Conservation (phyloP, 2,113 vertebrate species). For the Sinocyclocheilus anophthalmus region DNA sequence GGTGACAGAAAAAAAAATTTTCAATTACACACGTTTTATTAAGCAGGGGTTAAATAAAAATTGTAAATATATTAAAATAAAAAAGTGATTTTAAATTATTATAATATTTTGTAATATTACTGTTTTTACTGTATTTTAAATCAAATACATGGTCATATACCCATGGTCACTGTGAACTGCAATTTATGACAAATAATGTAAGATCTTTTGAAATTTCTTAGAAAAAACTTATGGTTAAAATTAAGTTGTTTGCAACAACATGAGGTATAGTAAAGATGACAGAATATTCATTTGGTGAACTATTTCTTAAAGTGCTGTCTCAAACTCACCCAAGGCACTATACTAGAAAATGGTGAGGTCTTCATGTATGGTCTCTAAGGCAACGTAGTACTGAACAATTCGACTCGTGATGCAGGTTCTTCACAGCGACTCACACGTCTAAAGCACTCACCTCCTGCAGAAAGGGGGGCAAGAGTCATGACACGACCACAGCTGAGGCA, state of each 20-base stretch:
- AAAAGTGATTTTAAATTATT: not conserved
- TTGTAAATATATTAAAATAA: not conserved
- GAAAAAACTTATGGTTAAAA: not conserved
- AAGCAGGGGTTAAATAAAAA: no score
- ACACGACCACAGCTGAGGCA: not conserved
- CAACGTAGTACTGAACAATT: slow-evolving; percentile 94
- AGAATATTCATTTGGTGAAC: not conserved
- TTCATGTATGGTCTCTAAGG: slow-evolving; percentile 86
- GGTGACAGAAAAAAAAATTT: no score
- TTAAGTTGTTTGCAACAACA: not conserved
- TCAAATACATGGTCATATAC: no score
- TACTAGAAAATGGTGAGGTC: slow-evolving; percentile 97
- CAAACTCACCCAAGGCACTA: slow-evolving; percentile 90
- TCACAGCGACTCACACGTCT: slow-evolving; percentile 94
- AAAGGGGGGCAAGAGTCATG: slow-evolving; percentile 23
- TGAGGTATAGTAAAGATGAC: not conserved
- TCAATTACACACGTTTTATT: no score
- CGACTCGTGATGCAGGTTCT: slow-evolving; percentile 94
- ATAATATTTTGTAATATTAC: not conserved
- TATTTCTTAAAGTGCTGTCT: not conserved
- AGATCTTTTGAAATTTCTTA: not conserved
- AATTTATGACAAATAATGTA: not conserved
- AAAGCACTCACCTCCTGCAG: slow-evolving; percentile 92
- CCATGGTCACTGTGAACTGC: no score
- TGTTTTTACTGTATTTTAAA: no score